Evolutionary conservation across 2,797 vertebrate genomes (phyloP), one percentile per base, ranked within the genome.

Genomic region (Selene dorsalis): DNA sequence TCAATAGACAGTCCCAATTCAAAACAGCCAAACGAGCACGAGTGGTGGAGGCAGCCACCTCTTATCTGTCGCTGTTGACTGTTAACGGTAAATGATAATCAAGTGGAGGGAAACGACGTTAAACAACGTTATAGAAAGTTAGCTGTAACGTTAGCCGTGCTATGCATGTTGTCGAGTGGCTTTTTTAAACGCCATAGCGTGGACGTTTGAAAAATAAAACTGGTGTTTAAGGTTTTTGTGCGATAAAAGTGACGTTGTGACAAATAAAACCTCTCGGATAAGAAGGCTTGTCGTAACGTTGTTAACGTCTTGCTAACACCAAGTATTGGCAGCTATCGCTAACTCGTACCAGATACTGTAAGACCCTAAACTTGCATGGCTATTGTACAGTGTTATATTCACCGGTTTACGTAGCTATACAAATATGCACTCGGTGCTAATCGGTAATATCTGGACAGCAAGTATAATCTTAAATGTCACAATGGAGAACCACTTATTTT

Each of bases 31-130:
- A 22, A 0, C 3, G 0, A 38, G 2, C 50, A 0, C 20, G 47
- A 4, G 8, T 47, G 30, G 4, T 2, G 4, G 2, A 16, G 32
- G 10, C 32, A 69, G 12, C 4, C 2, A 17, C 1, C 18, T 8
- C 0, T 3, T 3, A 32, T 2, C 1, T 4, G 18, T 4, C 0
- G 2, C 13, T 38, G 18, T 48, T 10, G 26, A 12, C 20, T 6
- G 22, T 18, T 26, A 39, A 38, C 48, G 4, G 14, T 16, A 13
- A 38, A 57, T 3, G 73, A 57, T 50, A 14, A 20, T 57, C 35
- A 13, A 71, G 68, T 87, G 85, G 89, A 91, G 87, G 90, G 87
- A 92, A 91, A 88, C 63, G 14, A 66, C 43, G 71, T 28, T 78
- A 64, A 11, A 45, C 14, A 52, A 45, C 22, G 68, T 56, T 66